phyloP scores from a whole-genome alignment of 2,113 vertebrate genomes.

The Apaloderma vittatum region DNA sequence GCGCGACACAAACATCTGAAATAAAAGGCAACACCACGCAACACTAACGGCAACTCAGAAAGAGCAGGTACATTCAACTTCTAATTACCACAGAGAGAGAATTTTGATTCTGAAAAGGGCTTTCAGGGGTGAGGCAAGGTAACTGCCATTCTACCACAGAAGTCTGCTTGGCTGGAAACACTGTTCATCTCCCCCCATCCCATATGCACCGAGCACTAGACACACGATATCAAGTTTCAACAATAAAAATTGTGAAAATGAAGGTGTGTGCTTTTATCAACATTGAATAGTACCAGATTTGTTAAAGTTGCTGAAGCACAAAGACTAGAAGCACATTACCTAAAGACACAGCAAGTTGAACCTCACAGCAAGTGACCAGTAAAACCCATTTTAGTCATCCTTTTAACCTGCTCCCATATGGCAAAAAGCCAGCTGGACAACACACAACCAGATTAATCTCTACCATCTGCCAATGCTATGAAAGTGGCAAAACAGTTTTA shows the following conservation, averaged over 20 bases:
- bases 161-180: not conserved
- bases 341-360: not conserved
- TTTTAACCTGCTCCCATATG: not conserved
- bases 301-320: not conserved
- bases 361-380: not conserved
- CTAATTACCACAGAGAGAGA: not conserved
- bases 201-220: not conserved
- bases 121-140: not conserved
- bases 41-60: not conserved
- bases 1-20: conserved; percentile 93
- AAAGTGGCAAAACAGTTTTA: not conserved
- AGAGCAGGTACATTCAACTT: not conserved
- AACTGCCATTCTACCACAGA: not conserved
- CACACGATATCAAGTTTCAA: not conserved
- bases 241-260: not conserved
- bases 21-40: not conserved
- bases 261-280: not conserved
- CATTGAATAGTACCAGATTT: not conserved
- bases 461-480: not conserved
- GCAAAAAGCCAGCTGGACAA: not conserved
- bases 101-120: not conserved
- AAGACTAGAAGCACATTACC: not conserved
- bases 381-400: not conserved
- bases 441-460: not conserved
- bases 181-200: not conserved